A percentile compares a stretch with the other conserved stretches of the same genome.
Evolutionary conservation across 2,797 vertebrate species (phyloP).

Genomic region (Mareca penelope): DNA sequence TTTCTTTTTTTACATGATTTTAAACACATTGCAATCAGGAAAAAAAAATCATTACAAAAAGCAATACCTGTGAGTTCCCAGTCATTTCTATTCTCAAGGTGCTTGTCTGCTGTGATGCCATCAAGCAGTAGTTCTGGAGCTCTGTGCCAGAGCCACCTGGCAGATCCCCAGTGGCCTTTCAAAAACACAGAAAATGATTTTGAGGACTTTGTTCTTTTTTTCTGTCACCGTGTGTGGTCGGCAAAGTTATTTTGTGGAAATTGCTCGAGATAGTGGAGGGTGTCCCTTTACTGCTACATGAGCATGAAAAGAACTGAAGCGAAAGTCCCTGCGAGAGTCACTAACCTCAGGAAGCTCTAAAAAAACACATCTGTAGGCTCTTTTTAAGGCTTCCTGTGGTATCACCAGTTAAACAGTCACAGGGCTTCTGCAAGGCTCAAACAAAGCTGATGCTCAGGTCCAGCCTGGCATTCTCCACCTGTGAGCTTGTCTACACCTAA

Average conservation of each 20-base stretch:
- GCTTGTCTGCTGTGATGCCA: neutral
- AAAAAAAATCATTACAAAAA: neutral
- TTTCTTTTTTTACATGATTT: neutral
- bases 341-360: neutral
- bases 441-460: neutral
- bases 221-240: accelerated
- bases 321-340: neutral
- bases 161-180: neutral
- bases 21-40: neutral
- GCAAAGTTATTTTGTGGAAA: neutral
- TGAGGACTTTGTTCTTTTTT: neutral
- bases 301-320: neutral
- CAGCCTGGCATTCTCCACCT: neutral
- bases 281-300: neutral
- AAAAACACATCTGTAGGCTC: neutral
- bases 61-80: neutral
- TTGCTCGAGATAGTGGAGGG: neutral
- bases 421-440: neutral
- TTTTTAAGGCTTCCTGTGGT: neutral
- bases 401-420: neutral
- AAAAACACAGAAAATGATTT: neutral
- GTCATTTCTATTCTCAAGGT: neutral
- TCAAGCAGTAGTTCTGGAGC: neutral
- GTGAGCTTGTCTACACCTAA: accelerated
- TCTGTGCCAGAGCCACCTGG: neutral